Conservation (phyloP, 2,113 vertebrate species). For the Panthera tigris region DNA sequence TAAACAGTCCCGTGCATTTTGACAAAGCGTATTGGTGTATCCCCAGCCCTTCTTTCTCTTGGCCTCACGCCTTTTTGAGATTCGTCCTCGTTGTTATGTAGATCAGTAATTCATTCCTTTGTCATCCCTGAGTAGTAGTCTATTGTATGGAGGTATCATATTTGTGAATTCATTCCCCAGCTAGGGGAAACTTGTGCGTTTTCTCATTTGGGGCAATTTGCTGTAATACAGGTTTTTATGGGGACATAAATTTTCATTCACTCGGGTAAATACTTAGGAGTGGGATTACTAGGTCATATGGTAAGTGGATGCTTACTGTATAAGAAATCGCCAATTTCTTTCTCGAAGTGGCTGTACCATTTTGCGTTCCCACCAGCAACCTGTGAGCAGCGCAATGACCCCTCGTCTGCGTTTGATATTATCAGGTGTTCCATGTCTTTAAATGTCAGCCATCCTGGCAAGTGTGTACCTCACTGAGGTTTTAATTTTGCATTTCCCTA, state of each 20-base stretch:
- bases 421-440: background rate
- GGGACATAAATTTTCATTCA: background rate
- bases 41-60: background rate
- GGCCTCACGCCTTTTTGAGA: background rate
- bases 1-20: background rate
- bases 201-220: background rate
- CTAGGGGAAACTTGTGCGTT: background rate
- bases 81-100: background rate
- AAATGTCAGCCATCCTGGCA: background rate
- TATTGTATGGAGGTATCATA: no score
- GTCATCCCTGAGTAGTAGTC: background rate
- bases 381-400: rapidly evolving
- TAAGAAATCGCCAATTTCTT: background rate
- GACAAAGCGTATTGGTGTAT: background rate
- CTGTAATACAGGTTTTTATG: background rate
- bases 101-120: background rate
- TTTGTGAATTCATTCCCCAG: background rate
- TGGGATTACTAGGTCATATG: background rate
- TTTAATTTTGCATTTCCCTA: background rate
- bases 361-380: background rate
- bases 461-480: background rate
- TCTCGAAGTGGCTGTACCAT: background rate
- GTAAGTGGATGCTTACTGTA: background rate
- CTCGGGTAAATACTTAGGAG: background rate
- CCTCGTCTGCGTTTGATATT: background rate